phyloP scores from a whole-genome alignment of 2,888 invertebrate species.

The Amiota mariae region DNA sequence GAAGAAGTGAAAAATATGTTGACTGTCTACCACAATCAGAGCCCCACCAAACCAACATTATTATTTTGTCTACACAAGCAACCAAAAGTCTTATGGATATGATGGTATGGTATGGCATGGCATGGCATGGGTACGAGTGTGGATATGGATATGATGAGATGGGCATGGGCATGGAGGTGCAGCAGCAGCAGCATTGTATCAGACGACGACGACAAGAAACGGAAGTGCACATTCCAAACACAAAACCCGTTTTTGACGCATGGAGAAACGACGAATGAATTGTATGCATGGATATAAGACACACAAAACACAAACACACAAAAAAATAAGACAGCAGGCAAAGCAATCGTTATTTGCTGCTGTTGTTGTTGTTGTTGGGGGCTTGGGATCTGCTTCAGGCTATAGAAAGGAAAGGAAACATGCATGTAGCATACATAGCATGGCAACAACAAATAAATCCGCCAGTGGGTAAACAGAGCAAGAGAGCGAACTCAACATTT shows the following conservation, averaged over 20 bases:
- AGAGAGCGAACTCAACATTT: conserved; percentile 40
- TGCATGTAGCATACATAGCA: conserved; percentile 36
- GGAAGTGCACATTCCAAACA: conserved; percentile 67
- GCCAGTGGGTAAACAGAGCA: conserved; percentile 70
- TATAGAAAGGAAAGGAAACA: conserved; percentile 46
- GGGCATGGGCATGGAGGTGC: neutral
- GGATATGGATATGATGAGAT: neutral
- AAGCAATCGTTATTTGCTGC: conserved; percentile 23
- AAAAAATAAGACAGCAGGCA: conserved; percentile 18
- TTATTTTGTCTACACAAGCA: neutral
- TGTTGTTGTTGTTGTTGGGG: neutral
- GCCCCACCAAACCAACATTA: neutral
- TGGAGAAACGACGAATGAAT: conserved; percentile 19
- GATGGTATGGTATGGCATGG: no score
- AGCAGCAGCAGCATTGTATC: conserved; percentile 5
- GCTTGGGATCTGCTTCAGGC: conserved; percentile 14
- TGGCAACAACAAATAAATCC: conserved; percentile 59
- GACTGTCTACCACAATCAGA: no score
- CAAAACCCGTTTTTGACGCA: conserved; percentile 60
- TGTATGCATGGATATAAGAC: neutral
- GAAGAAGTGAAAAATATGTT: neutral
- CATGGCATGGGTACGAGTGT: neutral
- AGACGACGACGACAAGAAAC: conserved; percentile 37
- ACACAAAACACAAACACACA: conserved; percentile 26
- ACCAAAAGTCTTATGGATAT: neutral